Evolutionary conservation across 1,140 invertebrate genomes (phyloP).

Genomic region (Caenorhabditis brenneri): DNA sequence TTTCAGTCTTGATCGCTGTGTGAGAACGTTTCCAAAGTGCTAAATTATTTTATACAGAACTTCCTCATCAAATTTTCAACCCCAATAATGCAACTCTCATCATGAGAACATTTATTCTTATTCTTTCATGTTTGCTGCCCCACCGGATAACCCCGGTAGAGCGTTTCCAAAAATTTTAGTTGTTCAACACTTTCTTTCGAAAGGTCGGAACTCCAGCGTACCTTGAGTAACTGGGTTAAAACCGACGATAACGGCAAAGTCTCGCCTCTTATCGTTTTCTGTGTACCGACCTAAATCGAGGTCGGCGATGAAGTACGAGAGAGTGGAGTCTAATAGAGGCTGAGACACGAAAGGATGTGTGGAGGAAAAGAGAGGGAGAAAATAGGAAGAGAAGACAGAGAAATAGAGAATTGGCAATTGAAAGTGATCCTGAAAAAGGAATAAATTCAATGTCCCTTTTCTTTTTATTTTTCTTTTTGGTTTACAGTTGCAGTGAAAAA

Average conservation of each 20-base stretch:
- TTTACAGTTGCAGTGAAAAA: too few relatives aligned
- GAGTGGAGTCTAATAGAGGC: not conserved
- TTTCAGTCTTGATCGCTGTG: too few relatives aligned
- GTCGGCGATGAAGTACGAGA: not conserved
- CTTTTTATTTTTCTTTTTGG: too few relatives aligned
- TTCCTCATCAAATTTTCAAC: too few relatives aligned
- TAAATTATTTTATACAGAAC: too few relatives aligned
- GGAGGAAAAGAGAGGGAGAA: not conserved
- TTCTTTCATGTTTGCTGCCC: not conserved
- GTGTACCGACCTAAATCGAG: constrained; percentile 22
- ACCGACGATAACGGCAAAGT: not conserved
- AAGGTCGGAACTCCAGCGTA: constrained; percentile 39
- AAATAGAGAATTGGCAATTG: too few relatives aligned
- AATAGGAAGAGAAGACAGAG: too few relatives aligned
- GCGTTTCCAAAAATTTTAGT: constrained; percentile 22
- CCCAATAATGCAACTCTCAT: too few relatives aligned
- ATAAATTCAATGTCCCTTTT: too few relatives aligned
- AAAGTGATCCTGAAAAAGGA: too few relatives aligned
- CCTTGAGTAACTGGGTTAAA: constrained; percentile 43
- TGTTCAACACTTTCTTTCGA: constrained; percentile 34
- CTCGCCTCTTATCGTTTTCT: not conserved
- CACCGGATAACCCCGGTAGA: constrained; percentile 38
- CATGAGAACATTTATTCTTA: not conserved
- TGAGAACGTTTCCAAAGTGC: too few relatives aligned
- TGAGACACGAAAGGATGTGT: not conserved